Percentiles rank a stretch among this genome's conserved stretches.
Evolutionary conservation across 2,113 vertebrate species (phyloP).

Genomic region (Mastomys coucha): DNA sequence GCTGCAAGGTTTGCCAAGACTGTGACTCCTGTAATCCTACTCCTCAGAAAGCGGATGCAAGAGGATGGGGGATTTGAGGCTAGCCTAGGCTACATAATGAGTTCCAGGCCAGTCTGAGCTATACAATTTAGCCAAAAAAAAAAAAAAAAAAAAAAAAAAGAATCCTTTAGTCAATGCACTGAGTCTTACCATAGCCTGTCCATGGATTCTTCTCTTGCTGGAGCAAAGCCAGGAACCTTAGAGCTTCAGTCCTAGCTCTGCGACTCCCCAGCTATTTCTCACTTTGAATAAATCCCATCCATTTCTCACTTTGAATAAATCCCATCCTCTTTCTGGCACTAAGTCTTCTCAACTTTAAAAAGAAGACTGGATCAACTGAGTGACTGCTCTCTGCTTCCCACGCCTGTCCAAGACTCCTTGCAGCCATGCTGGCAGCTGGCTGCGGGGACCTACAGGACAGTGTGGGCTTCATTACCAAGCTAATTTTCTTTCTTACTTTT

Average conservation of each 20-base stretch:
- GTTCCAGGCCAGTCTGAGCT: neutral
- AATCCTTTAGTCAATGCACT: neutral
- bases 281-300: constrained; percentile 30
- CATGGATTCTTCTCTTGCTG: neutral
- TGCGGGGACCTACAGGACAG: neutral
- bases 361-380: neutral
- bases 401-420: neutral
- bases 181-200: neutral
- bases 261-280: neutral
- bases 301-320: constrained; percentile 20
- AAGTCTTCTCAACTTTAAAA: constrained; percentile 53
- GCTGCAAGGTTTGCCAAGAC: neutral
- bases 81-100: neutral
- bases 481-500: neutral
- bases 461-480: neutral
- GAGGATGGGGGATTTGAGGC: neutral
- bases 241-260: neutral
- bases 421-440: neutral
- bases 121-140: neutral
- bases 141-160: neutral
- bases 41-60: neutral
- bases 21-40: neutral
- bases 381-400: neutral
- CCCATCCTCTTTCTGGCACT: neutral
- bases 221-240: constrained; percentile 8